A percentile compares a stretch with the other conserved stretches of the same genome.
Evolutionary conservation across 2,113 vertebrate species (phyloP).

Genomic region (Calyptomena viridis): DNA sequence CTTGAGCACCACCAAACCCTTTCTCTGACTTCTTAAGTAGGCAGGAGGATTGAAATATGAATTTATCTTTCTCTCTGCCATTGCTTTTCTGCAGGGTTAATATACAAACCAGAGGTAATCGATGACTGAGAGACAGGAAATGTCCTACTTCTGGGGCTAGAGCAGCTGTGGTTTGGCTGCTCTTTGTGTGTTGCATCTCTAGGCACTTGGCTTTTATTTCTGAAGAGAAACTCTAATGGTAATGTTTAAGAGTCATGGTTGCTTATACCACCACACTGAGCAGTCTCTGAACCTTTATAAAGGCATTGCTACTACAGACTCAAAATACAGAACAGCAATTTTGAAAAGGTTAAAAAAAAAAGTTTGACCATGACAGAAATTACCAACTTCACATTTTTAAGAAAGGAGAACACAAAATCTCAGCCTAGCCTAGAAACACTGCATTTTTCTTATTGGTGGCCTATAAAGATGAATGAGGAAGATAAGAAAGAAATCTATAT

Average conservation of each 20-base stretch:
- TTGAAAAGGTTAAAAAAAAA: background rate
- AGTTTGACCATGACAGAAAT: background rate
- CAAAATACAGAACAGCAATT: background rate
- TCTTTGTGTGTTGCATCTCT: background rate
- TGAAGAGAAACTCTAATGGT: background rate
- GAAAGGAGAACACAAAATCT: background rate
- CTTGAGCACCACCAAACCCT: background rate
- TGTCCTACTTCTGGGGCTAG: background rate
- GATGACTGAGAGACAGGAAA: constrained; percentile 8
- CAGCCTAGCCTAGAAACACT: background rate
- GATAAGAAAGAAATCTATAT: background rate
- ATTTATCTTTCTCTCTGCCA: background rate
- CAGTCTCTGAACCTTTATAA: background rate
- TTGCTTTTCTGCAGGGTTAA: background rate
- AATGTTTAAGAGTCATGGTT: background rate
- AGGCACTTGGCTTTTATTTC: background rate
- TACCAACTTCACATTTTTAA: background rate
- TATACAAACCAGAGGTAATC: background rate
- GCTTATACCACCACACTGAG: background rate
- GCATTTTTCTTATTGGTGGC: background rate
- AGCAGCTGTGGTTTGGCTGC: background rate
- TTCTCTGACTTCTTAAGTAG: background rate
- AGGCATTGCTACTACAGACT: background rate
- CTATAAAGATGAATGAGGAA: background rate
- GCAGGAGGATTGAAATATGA: background rate